A percentile compares a stretch with the other conserved stretches of the same genome.
Evolutionary conservation across 1,140 invertebrate species (phyloP).

Genomic region (Drosophila tristis): DNA sequence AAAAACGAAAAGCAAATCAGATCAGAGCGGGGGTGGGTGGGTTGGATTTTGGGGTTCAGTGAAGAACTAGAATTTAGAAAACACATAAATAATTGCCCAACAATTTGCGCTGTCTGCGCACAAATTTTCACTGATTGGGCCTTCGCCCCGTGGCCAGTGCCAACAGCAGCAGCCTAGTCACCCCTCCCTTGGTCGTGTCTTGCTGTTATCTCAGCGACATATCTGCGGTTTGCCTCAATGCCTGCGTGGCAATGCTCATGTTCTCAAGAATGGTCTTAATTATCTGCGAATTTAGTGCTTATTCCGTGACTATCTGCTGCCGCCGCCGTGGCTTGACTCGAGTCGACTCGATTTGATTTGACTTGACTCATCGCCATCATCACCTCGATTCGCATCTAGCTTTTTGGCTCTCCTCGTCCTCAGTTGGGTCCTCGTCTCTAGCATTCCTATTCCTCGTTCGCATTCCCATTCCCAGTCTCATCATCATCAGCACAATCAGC

Average conservation of each 20-base stretch:
- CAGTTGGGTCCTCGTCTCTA: neutral
- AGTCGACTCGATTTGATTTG: neutral
- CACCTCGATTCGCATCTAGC: conserved; percentile 52
- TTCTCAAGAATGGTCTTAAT: conserved; percentile 66
- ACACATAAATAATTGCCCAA: conserved; percentile 77
- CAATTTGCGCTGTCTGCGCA: conserved; percentile 82
- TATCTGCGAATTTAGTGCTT: conserved; percentile 59
- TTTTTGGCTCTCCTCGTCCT: conserved; percentile 11
- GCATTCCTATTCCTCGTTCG: conserved; percentile 15
- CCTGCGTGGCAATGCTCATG: conserved; percentile 9
- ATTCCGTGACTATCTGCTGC: conserved; percentile 71
- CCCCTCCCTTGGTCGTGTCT: conserved; percentile 1
- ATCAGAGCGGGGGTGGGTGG: neutral
- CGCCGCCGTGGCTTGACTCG: neutral
- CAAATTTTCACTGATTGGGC: conserved; percentile 66
- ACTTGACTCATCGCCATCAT: conserved; percentile 59
- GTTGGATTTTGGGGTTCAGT: too few relatives aligned
- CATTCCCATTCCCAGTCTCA: conserved; percentile 23
- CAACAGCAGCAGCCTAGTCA: neutral
- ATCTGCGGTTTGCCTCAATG: conserved; percentile 9
- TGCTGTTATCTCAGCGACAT: conserved; percentile 33
- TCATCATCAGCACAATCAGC: conserved; percentile 44
- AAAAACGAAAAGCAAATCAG: neutral
- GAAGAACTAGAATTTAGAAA: conserved; percentile 25
- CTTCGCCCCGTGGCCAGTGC: neutral